Base-by-base conservation (phyloP, 2,797 vertebrate species). In the Gymnothorax javanicus region DNA sequence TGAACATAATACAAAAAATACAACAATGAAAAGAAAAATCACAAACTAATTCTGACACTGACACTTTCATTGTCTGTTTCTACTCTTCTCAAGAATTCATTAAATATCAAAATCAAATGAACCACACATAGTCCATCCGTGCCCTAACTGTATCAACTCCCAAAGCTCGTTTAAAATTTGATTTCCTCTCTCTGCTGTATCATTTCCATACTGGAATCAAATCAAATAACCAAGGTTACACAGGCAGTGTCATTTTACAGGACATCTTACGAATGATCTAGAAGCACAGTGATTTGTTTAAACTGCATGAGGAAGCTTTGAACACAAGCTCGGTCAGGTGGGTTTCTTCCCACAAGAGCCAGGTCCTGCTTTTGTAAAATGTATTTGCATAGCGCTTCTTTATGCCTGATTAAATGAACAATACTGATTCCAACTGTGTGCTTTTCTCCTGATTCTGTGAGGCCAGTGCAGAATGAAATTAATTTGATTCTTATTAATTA, bases 281-380 rank as follows among this genome's bases (percentile, higher is more conserved):
- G 33, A 33, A 60, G 56, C 43, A 43, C 57, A 58, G 7, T 79
- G 82, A 23, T 75, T 87, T 87, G 86, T 87, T 84, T 87, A 79
- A 87, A 87, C 67, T 54, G 15, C 4, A 58, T n/a, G 69, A 84
- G 67, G 20, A 84, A 57, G 69, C 86, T 27, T 64, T 57, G 57
- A 33, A 52, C 69, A 87, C 13, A 13, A 43, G 82, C 33, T 79
- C 15, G 54, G 56, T 83, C 81, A 83, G 82, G 57, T 59, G 54
- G n/a, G n/a, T 25, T 52, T 27, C 23, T 13, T 60, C 59, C 82
- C 59, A 23, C 20, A 27, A 71, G 57, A 27, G 69, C 52, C 86
- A 62, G 43, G 33, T 62, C 56, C 56, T 27, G 25, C 15, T 43
- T 50, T 82, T 73, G 23, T 87, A 56, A 59, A 33, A n/a, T 52